phyloP scores from a whole-genome alignment of 2,797 vertebrate genomes.

The Chromobotia macracanthus region DNA sequence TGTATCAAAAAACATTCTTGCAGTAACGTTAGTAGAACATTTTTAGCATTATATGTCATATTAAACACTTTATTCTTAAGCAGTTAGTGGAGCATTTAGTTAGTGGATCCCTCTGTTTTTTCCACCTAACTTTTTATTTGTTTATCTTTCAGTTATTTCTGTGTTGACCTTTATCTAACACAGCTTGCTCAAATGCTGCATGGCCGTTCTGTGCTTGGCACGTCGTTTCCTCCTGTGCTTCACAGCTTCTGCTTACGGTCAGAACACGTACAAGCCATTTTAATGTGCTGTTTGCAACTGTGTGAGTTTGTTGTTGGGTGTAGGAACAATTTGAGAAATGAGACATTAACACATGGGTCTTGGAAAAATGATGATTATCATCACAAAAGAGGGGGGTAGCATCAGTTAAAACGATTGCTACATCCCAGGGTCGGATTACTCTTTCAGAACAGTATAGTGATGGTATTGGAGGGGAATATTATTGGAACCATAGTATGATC shows the following conservation, averaged over 20 bases:
- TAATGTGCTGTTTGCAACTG: background rate
- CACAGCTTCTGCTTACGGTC: slow-evolving; percentile 1
- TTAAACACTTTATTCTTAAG: too few relatives aligned
- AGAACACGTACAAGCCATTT: background rate
- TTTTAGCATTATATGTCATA: too few relatives aligned
- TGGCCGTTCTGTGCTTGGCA: background rate
- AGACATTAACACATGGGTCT: background rate
- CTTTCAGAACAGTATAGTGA: background rate
- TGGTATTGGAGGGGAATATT: too few relatives aligned
- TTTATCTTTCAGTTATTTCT: slow-evolving; percentile 35
- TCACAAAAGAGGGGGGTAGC: too few relatives aligned
- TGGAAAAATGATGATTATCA: too few relatives aligned
- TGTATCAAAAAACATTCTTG: too few relatives aligned
- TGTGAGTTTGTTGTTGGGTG: background rate
- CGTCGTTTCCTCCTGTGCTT: slow-evolving; percentile 26
- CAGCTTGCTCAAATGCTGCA: slow-evolving; percentile 37
- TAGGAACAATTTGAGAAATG: background rate
- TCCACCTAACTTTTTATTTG: slow-evolving; percentile 53
- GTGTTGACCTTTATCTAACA: slow-evolving; percentile 48
- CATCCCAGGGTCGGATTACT: too few relatives aligned
- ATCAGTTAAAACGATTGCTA: too few relatives aligned
- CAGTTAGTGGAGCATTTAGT: too few relatives aligned
- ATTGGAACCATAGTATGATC: too few relatives aligned
- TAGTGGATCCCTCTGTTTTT: slow-evolving; percentile 50
- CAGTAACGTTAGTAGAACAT: too few relatives aligned